A percentile compares a stretch with the other conserved stretches of the same genome.
phyloP scores from a whole-genome alignment of 2,797 vertebrate species.

The Mico argentatus region DNA sequence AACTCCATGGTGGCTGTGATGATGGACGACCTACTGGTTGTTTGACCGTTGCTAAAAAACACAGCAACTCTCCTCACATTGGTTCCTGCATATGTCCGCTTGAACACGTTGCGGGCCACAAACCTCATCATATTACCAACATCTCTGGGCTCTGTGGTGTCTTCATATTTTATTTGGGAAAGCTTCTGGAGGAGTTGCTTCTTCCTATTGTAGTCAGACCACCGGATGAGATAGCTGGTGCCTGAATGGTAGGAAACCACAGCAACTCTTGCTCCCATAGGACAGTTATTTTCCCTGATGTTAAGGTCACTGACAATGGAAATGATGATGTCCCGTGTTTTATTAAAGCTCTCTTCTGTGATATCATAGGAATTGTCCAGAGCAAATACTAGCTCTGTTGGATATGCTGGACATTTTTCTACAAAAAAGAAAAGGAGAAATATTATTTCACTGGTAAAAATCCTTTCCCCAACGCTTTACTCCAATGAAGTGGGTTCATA shows the following conservation, averaged over 20 bases:
- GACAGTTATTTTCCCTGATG: conserved; percentile 88
- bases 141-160: conserved; percentile 74
- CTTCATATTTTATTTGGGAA: conserved; percentile 84
- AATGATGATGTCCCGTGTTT: conserved; percentile 81
- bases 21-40: conserved; percentile 73
- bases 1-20: conserved; percentile 87
- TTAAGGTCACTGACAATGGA: conserved; percentile 82
- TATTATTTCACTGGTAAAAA: background rate
- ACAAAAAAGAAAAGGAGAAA: conserved; percentile 30
- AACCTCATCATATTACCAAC: conserved; percentile 88
- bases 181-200: conserved; percentile 82
- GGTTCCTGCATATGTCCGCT: conserved; percentile 82
- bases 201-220: conserved; percentile 87
- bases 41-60: conserved; percentile 84
- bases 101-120: conserved; percentile 88
- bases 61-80: conserved; percentile 87
- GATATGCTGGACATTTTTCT: conserved; percentile 87
- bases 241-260: conserved; percentile 86
- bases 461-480: background rate
- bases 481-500: background rate
- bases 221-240: conserved; percentile 87
- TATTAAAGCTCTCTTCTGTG: conserved; percentile 81
- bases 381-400: conserved; percentile 90
- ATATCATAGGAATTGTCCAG: conserved; percentile 87
- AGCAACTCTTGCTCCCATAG: conserved; percentile 85